phyloP scores from a whole-genome alignment of 2,797 vertebrate species.

The Lerista edwardsae region DNA sequence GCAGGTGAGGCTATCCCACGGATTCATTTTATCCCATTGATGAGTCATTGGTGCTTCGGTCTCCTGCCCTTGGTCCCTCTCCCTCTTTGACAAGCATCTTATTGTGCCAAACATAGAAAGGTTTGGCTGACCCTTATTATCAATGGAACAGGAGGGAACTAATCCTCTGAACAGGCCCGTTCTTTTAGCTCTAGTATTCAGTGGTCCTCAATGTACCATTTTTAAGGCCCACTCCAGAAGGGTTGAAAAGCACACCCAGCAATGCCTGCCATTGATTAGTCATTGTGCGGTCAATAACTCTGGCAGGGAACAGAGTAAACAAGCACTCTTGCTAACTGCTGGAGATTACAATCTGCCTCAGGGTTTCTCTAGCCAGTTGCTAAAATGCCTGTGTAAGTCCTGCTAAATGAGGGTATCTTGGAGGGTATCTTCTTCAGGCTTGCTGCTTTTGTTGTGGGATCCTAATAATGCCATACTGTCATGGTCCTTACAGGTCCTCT shows the following conservation, averaged over 20 bases:
- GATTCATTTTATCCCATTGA: background rate
- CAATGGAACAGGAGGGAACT: fast-evolving
- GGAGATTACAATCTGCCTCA: slow-evolving; percentile 10
- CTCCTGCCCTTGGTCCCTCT: no score
- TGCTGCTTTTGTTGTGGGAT: background rate
- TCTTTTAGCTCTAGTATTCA: background rate
- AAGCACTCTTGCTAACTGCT: slow-evolving; percentile 25
- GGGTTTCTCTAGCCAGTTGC: background rate
- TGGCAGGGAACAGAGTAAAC: background rate
- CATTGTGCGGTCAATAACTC: background rate
- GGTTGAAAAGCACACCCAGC: background rate
- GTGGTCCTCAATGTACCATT: background rate
- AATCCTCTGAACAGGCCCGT: background rate
- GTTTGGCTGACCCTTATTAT: fast-evolving
- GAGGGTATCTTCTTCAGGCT: background rate
- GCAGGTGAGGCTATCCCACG: background rate
- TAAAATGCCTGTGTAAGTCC: background rate
- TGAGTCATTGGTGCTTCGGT: background rate
- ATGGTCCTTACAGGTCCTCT: background rate
- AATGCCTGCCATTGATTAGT: background rate
- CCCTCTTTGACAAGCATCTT: background rate
- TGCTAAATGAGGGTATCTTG: no score
- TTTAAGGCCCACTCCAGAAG: background rate
- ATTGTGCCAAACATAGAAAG: background rate
- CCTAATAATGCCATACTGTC: background rate